A percentile compares a stretch with the other conserved stretches of the same genome.
phyloP scores from a whole-genome alignment of 2,888 invertebrate species.

The Caenorhabditis sp. region DNA sequence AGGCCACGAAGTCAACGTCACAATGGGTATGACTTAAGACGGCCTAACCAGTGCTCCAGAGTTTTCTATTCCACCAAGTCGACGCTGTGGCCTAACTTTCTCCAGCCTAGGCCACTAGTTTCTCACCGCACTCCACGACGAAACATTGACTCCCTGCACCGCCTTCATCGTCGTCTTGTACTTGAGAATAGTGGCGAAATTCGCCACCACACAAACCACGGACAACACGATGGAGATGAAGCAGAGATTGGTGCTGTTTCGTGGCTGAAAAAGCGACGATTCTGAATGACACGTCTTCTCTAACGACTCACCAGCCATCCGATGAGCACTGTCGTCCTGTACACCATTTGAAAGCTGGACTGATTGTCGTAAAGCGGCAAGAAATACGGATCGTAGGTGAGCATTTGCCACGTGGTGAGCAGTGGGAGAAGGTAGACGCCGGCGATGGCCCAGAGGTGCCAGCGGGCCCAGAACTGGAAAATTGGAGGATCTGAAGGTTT shows the following conservation, averaged over 20 bases:
- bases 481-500: background rate
- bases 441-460: background rate
- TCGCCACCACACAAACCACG: slow-evolving; percentile 34
- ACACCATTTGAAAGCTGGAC: slow-evolving; percentile 55
- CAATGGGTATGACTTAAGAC: too few relatives aligned
- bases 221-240: slow-evolving; percentile 17
- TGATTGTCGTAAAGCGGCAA: slow-evolving; percentile 20
- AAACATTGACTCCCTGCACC: background rate
- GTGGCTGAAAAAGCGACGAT: slow-evolving; percentile 12
- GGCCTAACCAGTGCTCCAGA: too few relatives aligned
- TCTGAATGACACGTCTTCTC: background rate
- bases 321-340: slow-evolving; percentile 2
- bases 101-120: too few relatives aligned
- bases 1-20: too few relatives aligned
- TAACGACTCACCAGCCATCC: slow-evolving; percentile 17
- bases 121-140: too few relatives aligned
- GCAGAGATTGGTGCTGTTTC: slow-evolving; percentile 45
- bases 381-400: slow-evolving; percentile 50
- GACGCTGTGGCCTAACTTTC: background rate
- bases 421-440: slow-evolving; percentile 43
- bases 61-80: too few relatives aligned
- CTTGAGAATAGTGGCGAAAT: slow-evolving; percentile 24
- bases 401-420: slow-evolving; percentile 55
- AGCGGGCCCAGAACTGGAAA: slow-evolving; percentile 47
- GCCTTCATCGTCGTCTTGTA: slow-evolving; percentile 18